Conservation (phyloP, 2,888 invertebrate species). For the Cosmia trapezina region DNA sequence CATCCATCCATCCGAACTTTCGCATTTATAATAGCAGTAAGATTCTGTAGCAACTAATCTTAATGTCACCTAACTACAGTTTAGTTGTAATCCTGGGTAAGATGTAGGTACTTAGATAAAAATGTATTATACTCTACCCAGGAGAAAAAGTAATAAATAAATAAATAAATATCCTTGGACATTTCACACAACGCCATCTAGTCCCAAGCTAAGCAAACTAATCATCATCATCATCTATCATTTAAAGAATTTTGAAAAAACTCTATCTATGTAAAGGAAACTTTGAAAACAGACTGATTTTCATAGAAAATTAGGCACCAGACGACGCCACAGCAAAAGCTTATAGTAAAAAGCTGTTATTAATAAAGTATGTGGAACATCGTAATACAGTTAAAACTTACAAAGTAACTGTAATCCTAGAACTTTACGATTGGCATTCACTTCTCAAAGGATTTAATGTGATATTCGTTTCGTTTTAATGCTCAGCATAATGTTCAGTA, state of each 20-base stretch:
- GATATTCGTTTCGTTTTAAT: conserved; percentile 69
- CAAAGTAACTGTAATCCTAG: conserved; percentile 66
- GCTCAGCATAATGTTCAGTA: conserved; percentile 67
- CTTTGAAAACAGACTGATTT: background rate
- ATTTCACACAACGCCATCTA: too few species aligned
- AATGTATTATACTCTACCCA: background rate
- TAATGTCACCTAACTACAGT: background rate
- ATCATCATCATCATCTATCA: too few species aligned
- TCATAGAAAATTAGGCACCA: background rate
- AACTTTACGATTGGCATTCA: conserved; percentile 70
- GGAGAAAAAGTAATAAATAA: background rate
- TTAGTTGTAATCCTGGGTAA: background rate
- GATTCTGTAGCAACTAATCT: too few species aligned
- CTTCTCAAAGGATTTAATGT: conserved; percentile 68
- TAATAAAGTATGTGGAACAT: conserved; percentile 49
- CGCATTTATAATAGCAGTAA: too few species aligned
- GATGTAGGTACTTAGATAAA: too few species aligned
- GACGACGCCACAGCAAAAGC: background rate
- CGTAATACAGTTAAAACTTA: conserved; percentile 63
- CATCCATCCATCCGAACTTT: too few species aligned
- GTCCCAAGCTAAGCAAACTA: too few species aligned
- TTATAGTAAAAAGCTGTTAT: conserved; percentile 32
- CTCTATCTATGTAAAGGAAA: too few species aligned
- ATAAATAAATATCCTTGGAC: too few species aligned
- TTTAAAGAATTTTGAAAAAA: background rate